Evolutionary conservation across 2,888 invertebrate species (phyloP), one percentile per base, ranked within the genome.

Genomic region (Elegia similella): DNA sequence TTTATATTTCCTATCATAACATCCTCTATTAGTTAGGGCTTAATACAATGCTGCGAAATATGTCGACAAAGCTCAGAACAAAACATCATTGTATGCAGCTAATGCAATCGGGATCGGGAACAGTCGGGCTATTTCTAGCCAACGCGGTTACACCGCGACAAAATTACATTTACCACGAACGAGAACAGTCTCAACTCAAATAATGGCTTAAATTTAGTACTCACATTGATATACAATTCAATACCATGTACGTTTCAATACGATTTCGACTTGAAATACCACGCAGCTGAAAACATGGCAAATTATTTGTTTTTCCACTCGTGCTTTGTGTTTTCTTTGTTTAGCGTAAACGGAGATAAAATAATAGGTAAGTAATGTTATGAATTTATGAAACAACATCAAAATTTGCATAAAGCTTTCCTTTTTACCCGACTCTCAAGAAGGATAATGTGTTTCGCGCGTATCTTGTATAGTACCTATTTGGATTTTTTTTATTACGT

Each of bases 121-220:
- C 65, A 64, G 62, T 61, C 61, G 43, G 61, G 69, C 74, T 80
- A 80, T 80, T 79, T 80, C 65, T 65, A 70, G 70, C 70, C 59
- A 57, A 59, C 64, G 67, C 65, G 66, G 65, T 57, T 59, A 57
- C 59, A 60, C 61, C 61, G 70, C 67, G 73, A 75, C 71, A 73
- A 69, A 70, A 72, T 71, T 76, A 70, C 63, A 66, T 66, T 68
- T 62, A 52, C 64, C 61, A 13, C 38, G 42, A 46, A 57, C 54
- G 38, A 70, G 69, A 67, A 66, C 67, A 62, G 64, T 30, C n/a
- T n/a, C 23, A 23, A 32, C 55, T 55, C 29, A 43, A 56, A 53
- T 50, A 55, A 62, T 54, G 54, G 42, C 34, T 55, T 23, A 13
- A 47, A 30, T 50, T 30, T 29, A 42, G 53, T 23, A 44, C 30